Conservation (phyloP, 2,888 invertebrate species). For the Itoplectis maculator region DNA sequence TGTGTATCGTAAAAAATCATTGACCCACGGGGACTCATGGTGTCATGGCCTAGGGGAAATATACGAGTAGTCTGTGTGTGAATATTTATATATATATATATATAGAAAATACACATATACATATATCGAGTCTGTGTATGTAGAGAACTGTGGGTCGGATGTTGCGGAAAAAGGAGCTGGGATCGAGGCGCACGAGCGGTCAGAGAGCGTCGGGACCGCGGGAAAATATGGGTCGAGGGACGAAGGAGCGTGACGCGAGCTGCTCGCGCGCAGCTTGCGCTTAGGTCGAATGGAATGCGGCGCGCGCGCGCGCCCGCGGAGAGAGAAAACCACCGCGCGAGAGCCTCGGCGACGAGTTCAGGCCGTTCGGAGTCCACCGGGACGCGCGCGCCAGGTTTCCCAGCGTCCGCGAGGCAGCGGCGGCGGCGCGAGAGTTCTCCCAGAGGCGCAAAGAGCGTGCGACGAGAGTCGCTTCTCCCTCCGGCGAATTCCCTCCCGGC, state of each 20-base stretch:
- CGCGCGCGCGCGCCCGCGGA: no score
- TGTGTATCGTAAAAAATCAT: slow-evolving; percentile 52
- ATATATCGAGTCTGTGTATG: slow-evolving; percentile 19
- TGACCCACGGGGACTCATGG: slow-evolving; percentile 34
- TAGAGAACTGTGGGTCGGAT: no score
- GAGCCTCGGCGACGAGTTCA: no score
- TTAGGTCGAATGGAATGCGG: slow-evolving; percentile 54
- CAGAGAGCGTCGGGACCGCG: slow-evolving; percentile 59
- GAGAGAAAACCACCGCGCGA: slow-evolving; percentile 42
- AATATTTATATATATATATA: not conserved
- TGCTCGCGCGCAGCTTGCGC: no score
- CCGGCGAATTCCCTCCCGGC: no score
- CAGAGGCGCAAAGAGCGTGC: slow-evolving; percentile 34
- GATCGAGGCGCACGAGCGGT: slow-evolving; percentile 59
- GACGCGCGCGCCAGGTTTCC: slow-evolving; percentile 46
- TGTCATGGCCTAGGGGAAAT: not conserved
- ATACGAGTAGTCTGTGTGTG: no score
- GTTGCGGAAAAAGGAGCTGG: slow-evolving; percentile 25
- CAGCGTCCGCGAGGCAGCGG: no score
- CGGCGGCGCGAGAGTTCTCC: no score
- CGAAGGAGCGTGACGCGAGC: slow-evolving; percentile 61
- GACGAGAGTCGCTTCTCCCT: not conserved
- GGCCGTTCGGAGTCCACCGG: slow-evolving; percentile 57
- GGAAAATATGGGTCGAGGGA: slow-evolving; percentile 66
- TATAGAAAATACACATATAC: not conserved